phyloP scores from a whole-genome alignment of 1,140 invertebrate species.

The Bombus picipes region DNA sequence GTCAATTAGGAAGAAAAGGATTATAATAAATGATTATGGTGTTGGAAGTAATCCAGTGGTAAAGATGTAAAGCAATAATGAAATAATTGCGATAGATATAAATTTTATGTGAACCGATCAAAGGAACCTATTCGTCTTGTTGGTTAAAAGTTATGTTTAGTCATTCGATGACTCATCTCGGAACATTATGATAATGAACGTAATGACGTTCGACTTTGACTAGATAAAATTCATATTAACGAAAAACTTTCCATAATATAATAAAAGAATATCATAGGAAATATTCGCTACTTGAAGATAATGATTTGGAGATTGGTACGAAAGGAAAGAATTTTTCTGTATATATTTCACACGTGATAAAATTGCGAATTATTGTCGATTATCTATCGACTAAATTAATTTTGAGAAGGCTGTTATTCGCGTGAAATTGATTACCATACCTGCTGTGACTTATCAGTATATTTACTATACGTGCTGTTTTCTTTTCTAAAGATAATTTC shows the following conservation, averaged over 20 bases:
- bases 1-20: too few species aligned
- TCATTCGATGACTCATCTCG: background rate
- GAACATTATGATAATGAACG: background rate
- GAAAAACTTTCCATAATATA: too few species aligned
- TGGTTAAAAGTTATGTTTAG: background rate
- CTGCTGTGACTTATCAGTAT: background rate
- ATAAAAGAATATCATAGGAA: background rate
- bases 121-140: background rate
- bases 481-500: background rate
- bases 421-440: background rate
- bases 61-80: too few species aligned
- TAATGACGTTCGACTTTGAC: background rate
- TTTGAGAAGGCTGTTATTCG: background rate
- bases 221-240: background rate
- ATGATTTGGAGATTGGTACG: background rate
- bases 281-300: background rate
- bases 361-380: background rate
- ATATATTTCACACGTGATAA: background rate
- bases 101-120: background rate
- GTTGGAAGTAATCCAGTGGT: too few species aligned
- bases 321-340: background rate
- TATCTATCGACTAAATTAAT: background rate
- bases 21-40: too few species aligned
- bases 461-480: slow-evolving; percentile 8
- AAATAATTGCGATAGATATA: background rate